A percentile compares a stretch with the other conserved stretches of the same genome.
phyloP scores from a whole-genome alignment of 2,113 vertebrate genomes.

The Pelodiscus sinensis region DNA sequence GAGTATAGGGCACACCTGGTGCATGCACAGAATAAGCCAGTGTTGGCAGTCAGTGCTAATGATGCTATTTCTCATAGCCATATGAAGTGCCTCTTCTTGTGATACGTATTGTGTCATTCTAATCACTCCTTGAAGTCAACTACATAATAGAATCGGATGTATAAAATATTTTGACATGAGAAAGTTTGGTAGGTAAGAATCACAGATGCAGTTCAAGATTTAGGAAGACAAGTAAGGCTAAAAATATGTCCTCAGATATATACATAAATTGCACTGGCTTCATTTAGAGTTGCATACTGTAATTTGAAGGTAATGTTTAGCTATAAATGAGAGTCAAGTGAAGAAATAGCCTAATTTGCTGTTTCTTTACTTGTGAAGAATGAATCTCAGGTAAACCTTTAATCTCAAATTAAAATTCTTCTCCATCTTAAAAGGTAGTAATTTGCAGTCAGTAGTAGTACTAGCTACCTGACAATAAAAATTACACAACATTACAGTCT shows the following conservation, averaged over 20 bases:
- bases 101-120: conserved; percentile 42
- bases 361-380: background rate
- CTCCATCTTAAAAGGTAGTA: background rate
- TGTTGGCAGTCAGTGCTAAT: conserved; percentile 57
- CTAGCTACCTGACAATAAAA: background rate
- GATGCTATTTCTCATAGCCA: conserved; percentile 30
- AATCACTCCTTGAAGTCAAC: conserved; percentile 45
- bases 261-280: background rate
- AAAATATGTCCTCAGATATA: background rate
- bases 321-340: fast-evolving
- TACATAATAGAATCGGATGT: conserved; percentile 44
- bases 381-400: fast-evolving
- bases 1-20: conserved; percentile 32
- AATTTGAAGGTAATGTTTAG: background rate
- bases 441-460: background rate
- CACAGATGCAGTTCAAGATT: background rate
- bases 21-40: conserved; percentile 35
- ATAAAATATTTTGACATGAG: conserved; percentile 39
- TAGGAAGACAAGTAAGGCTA: background rate
- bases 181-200: background rate
- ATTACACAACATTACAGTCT: background rate
- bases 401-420: background rate
- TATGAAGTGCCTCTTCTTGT: conserved; percentile 15
- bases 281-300: background rate
- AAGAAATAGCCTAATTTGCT: background rate